Evolutionary conservation across 2,888 invertebrate species (phyloP).

Genomic region (Drosophila phalerata): DNA sequence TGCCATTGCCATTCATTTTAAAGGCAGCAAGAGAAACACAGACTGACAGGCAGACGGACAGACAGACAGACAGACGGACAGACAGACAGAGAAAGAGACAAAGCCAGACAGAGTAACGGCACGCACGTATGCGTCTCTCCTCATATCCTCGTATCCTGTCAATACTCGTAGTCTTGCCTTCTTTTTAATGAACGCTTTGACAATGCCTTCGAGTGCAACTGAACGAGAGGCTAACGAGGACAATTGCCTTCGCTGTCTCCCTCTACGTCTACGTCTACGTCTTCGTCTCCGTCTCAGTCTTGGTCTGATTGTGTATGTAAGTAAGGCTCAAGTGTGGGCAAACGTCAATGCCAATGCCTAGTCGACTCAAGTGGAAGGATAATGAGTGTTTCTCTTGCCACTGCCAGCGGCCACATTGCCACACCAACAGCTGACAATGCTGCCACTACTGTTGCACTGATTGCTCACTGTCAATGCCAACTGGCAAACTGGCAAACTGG

Average conservation of each 20-base stretch:
- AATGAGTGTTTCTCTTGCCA: slow-evolving; percentile 56
- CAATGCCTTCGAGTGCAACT: slow-evolving; percentile 75
- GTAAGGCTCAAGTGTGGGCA: slow-evolving; percentile 38
- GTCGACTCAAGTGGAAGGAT: slow-evolving; percentile 71
- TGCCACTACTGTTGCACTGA: slow-evolving; percentile 34
- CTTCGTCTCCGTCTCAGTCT: slow-evolving; percentile 22
- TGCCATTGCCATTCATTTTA: slow-evolving; percentile 55
- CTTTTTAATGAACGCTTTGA: slow-evolving; percentile 78
- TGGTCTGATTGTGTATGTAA: slow-evolving; percentile 24
- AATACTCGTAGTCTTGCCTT: slow-evolving; percentile 30
- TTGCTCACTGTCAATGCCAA: slow-evolving; percentile 54
- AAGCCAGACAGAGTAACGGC: slow-evolving; percentile 32
- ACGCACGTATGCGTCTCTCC: slow-evolving; percentile 49
- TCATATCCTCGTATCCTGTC: slow-evolving; percentile 47
- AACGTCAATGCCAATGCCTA: slow-evolving; percentile 56
- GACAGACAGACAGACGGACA: slow-evolving; percentile 12
- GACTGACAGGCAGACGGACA: slow-evolving; percentile 16
- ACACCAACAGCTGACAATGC: slow-evolving; percentile 7
- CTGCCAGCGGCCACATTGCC: slow-evolving; percentile 38
- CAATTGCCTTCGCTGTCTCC: slow-evolving; percentile 32
- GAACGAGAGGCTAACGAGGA: slow-evolving; percentile 58
- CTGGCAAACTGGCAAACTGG: slow-evolving; percentile 16
- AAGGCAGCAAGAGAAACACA: slow-evolving; percentile 27
- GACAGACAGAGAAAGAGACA: slow-evolving; percentile 13
- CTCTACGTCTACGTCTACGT: slow-evolving; percentile 8